Evolutionary conservation across 2,888 invertebrate genomes (phyloP).

Genomic region (Mechanitis messenoides): DNA sequence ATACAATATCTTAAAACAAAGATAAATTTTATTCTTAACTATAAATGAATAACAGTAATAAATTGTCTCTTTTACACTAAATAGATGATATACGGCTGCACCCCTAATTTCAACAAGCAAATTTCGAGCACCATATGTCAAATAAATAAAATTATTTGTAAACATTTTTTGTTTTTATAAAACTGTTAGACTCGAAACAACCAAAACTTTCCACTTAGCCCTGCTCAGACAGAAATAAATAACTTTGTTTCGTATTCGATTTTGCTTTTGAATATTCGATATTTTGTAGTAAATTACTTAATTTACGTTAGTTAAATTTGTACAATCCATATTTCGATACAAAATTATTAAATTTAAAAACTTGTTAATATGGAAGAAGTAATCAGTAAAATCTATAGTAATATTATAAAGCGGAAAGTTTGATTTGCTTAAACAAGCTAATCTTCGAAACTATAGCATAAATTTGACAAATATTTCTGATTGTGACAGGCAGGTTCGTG

Average conservation of each 20-base stretch:
- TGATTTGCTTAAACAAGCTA: too few species aligned
- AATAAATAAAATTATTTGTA: slow-evolving; percentile 6
- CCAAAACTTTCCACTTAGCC: slow-evolving; percentile 55
- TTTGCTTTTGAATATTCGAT: background rate
- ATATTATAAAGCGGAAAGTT: too few species aligned
- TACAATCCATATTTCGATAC: background rate
- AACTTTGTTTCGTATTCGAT: background rate
- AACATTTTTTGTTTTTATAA: slow-evolving; percentile 1
- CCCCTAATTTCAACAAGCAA: slow-evolving; percentile 34
- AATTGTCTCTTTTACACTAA: slow-evolving; percentile 3
- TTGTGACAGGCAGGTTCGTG: too few species aligned
- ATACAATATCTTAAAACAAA: background rate
- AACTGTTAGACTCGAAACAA: slow-evolving; percentile 48
- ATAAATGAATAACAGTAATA: background rate
- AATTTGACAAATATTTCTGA: too few species aligned
- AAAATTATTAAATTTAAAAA: too few species aligned
- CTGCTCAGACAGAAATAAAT: background rate
- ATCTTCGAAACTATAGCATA: too few species aligned
- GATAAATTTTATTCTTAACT: background rate
- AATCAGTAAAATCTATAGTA: too few species aligned
- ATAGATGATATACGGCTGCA: slow-evolving; percentile 32
- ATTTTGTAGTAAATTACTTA: background rate
- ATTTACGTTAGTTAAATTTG: background rate
- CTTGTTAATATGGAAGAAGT: too few species aligned
- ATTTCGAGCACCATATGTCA: slow-evolving; percentile 19